Percentiles rank a stretch among this genome's conserved stretches.
phyloP scores from a whole-genome alignment of 2,888 invertebrate species.

The Philhelius pedissequus region DNA sequence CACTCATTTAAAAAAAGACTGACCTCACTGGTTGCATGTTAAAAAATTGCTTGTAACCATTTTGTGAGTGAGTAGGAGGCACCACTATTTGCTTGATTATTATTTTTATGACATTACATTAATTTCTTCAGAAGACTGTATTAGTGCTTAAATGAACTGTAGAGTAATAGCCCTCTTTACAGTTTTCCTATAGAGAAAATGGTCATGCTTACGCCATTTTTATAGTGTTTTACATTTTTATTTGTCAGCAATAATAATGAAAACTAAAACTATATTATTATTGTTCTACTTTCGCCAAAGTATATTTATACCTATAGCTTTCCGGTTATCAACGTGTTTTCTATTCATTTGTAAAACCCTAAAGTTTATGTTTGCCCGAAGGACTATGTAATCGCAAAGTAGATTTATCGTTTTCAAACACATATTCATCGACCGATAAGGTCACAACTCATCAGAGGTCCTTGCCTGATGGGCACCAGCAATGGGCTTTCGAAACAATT shows the following conservation, averaged over 20 bases:
- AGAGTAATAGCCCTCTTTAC: neutral
- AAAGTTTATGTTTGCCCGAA: neutral
- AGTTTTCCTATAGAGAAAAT: neutral
- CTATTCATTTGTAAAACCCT: neutral
- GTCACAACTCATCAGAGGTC: constrained; percentile 3
- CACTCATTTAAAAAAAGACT: too few species aligned
- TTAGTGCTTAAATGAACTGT: neutral
- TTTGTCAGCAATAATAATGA: neutral
- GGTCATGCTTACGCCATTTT: neutral
- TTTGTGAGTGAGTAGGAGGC: neutral
- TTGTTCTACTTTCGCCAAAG: neutral
- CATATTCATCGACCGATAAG: neutral
- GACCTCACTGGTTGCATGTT: too few species aligned
- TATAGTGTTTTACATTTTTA: neutral
- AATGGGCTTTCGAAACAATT: constrained; percentile 13
- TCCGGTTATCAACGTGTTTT: neutral
- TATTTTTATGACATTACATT: neutral
- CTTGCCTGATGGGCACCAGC: neutral
- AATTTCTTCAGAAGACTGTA: neutral
- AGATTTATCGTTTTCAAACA: constrained; percentile 2
- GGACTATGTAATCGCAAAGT: constrained; percentile 5
- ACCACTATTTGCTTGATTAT: neutral
- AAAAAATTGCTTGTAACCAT: neutral
- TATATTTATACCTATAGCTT: too few species aligned
- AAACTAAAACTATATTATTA: neutral